Base-by-base conservation (phyloP, 2,113 vertebrate genomes). In the Hiodon alosoides region DNA sequence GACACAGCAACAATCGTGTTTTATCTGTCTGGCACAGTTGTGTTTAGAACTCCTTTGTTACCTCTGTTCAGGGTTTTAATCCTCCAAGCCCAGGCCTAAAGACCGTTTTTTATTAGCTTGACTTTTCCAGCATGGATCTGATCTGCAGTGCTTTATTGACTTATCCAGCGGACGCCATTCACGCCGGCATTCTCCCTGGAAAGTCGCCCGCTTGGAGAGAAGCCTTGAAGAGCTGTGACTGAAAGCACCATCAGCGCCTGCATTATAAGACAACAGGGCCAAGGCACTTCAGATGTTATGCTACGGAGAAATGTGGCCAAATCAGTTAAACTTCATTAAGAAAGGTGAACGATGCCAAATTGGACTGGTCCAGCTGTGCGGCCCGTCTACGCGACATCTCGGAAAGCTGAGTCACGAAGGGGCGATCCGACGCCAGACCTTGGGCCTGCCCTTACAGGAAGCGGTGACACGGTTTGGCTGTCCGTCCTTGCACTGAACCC, bases 401-500 rank as follows among this genome's bases (percentile, higher is more conserved):
- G 73, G 59, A 57, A 75, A 75, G 53, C n/a, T n/a, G 55, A 67
- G 73, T 75, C 73, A 75, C 67, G 14, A 14, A 68, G 73, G 73
- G 54, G 65, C 46, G 62, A 66, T 74, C 67, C 3, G 7, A 16
- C 31, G 31, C 31, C 31, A 66, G 53, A 74, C 72, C 72, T 51
- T 17, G 7, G 52, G 72, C 61, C 62, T 14, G 62, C 61, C 62
- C 67, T 57, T 47, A 74, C 72, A 74, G 57, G 72, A 46, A 14
- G 31, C 48, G 31, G 64, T 48, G 64, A 66, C 64, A 66, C 8
- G 14, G 10, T 47, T 4, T 14, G 13, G 46, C 64, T 66, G 8
- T 10, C 7, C 64, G 7, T 4, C 48, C 3, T 8, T 66, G 31
- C 46, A 17, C 64, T 66, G 9, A 47, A 66, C 51, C 1, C 17